Evolutionary conservation across 1,140 invertebrate genomes (phyloP).

Genomic region (Leptinotarsa undecemlineata): DNA sequence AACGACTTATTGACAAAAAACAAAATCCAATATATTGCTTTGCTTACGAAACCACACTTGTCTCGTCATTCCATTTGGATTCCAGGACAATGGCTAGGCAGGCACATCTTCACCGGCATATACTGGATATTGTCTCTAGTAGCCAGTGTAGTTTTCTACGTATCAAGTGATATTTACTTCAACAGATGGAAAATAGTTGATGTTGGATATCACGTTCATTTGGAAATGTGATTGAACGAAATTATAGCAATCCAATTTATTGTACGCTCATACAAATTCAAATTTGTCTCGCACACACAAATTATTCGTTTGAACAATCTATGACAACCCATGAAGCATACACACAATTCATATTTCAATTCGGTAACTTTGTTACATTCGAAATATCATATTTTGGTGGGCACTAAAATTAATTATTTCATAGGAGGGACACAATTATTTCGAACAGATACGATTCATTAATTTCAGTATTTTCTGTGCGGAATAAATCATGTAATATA

Average conservation of each 20-base stretch:
- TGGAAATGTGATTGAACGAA: background rate
- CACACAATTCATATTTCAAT: constrained; percentile 16
- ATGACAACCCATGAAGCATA: constrained; percentile 9
- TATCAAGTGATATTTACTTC: too few relatives aligned
- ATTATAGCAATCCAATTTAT: constrained; percentile 1
- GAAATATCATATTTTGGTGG: constrained; percentile 13
- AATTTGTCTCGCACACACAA: constrained; percentile 5
- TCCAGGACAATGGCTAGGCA: too few relatives aligned
- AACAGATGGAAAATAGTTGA: too few relatives aligned
- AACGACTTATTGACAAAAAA: too few relatives aligned
- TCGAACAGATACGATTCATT: constrained; percentile 13
- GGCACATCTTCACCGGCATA: too few relatives aligned
- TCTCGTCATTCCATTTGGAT: too few relatives aligned
- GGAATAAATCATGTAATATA: constrained; percentile 11
- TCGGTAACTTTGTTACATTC: constrained; percentile 9
- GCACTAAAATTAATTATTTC: constrained; percentile 10
- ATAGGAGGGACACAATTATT: background rate
- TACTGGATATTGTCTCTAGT: too few relatives aligned
- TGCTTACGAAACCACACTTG: too few relatives aligned
- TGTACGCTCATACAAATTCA: constrained; percentile 6
- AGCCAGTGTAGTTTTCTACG: too few relatives aligned
- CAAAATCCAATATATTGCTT: too few relatives aligned
- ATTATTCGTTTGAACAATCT: constrained; percentile 17
- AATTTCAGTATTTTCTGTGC: constrained; percentile 11
- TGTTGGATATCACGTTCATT: too few relatives aligned